Percentiles rank a stretch among this genome's conserved stretches.
phyloP scores from a whole-genome alignment of 2,797 vertebrate species.

The Streptopelia turtur region DNA sequence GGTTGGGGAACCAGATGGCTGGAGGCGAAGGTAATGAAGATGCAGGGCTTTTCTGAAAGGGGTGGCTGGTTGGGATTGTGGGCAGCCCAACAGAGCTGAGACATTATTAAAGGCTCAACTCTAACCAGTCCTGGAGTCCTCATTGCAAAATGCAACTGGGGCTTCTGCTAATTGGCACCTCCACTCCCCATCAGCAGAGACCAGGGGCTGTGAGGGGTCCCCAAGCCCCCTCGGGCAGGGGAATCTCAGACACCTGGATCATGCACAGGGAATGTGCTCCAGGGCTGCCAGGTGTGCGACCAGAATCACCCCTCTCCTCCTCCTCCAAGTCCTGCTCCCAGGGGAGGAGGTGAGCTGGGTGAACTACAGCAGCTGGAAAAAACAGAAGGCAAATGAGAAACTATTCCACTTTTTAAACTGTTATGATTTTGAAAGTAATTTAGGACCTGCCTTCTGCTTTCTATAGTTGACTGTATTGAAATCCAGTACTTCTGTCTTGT shows the following conservation, averaged over 20 bases:
- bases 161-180: neutral
- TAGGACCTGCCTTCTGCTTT: slow-evolving; percentile 32
- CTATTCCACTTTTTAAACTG: neutral
- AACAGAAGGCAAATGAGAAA: slow-evolving; percentile 15
- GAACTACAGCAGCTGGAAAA: neutral
- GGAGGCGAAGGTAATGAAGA: slow-evolving; percentile 46
- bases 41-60: slow-evolving; percentile 2
- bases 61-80: neutral
- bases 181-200: neutral
- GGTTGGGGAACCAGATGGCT: slow-evolving; percentile 40
- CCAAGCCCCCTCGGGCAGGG: neutral
- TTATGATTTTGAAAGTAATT: slow-evolving; percentile 29
- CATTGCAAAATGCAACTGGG: fast-evolving
- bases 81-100: neutral
- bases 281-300: slow-evolving; percentile 35
- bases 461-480: slow-evolving; percentile 16
- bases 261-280: slow-evolving; percentile 39
- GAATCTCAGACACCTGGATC: slow-evolving; percentile 38
- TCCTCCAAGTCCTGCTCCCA: neutral
- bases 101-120: neutral
- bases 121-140: neutral
- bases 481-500: slow-evolving; percentile 41
- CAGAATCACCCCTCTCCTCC: neutral
- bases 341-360: neutral
- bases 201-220: neutral